Evolutionary conservation across 2,888 invertebrate species (phyloP).

Genomic region (Scaptomyza cyrtandrae): DNA sequence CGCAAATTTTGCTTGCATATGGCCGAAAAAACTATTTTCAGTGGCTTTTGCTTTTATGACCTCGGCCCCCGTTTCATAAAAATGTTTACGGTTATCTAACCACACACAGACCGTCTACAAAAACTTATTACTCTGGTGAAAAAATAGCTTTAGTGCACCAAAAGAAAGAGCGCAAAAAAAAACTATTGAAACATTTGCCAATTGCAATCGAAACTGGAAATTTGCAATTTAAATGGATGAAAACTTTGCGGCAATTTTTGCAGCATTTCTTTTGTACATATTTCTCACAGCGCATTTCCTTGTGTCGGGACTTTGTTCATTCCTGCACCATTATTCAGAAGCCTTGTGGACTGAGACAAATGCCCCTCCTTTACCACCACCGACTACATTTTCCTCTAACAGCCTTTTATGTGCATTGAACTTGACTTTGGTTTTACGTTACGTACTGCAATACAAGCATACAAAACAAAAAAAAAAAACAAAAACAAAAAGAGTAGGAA

Average conservation of each 20-base stretch:
- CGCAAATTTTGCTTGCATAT: constrained; percentile 30
- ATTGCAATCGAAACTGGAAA: constrained; percentile 74
- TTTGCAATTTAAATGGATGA: constrained; percentile 75
- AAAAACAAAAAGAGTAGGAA: constrained; percentile 8
- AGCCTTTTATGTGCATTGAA: constrained; percentile 68
- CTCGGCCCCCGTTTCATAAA: constrained; percentile 36
- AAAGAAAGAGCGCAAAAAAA: constrained; percentile 3
- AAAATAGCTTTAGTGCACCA: constrained; percentile 3
- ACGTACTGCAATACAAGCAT: constrained; percentile 28
- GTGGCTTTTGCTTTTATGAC: constrained; percentile 56
- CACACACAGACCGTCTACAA: constrained; percentile 23
- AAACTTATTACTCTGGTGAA: constrained; percentile 8
- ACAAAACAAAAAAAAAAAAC: background rate
- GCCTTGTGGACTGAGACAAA: constrained; percentile 10
- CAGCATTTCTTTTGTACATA: constrained; percentile 64
- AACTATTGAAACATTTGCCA: constrained; percentile 45
- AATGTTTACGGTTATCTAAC: constrained; percentile 59
- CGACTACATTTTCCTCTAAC: constrained; percentile 4
- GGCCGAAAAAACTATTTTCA: constrained; percentile 22
- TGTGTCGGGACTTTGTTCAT: constrained; percentile 36
- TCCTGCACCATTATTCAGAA: constrained; percentile 26
- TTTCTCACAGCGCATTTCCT: constrained; percentile 37
- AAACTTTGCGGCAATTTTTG: constrained; percentile 68
- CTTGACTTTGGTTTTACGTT: constrained; percentile 63
- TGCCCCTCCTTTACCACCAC: background rate